Conservation (phyloP, 2,113 vertebrate genomes). For the Ptyas mucosa region DNA sequence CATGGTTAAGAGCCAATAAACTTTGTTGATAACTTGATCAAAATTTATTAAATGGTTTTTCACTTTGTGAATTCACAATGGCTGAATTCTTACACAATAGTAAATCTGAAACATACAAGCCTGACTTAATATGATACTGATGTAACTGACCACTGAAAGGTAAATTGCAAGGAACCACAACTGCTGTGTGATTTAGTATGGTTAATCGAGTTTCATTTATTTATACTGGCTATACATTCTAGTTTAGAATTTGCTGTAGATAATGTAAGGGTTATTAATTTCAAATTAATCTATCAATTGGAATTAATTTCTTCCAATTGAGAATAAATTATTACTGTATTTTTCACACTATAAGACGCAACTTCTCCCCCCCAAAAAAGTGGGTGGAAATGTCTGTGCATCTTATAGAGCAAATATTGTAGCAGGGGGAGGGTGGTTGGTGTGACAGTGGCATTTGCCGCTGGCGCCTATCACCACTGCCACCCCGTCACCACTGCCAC, state of each 20-base stretch:
- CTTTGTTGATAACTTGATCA: not conserved
- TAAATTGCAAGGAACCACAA: not conserved
- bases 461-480: too few species aligned
- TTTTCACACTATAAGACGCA: too few species aligned
- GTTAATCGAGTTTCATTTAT: not conserved
- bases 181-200: not conserved
- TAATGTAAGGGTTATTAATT: not conserved
- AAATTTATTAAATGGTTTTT: not conserved
- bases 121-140: not conserved
- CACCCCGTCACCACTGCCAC: too few species aligned
- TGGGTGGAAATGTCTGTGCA: too few species aligned
- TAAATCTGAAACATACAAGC: not conserved
- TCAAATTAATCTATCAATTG: not conserved
- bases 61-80: not conserved
- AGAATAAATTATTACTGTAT: not conserved
- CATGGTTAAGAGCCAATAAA: not conserved
- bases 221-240: not conserved
- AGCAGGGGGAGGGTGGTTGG: too few species aligned
- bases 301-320: not conserved
- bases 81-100: not conserved
- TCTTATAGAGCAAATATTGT: too few species aligned
- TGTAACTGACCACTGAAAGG: not conserved
- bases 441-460: too few species aligned
- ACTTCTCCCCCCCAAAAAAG: too few species aligned
- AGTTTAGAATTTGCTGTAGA: not conserved